These are phyloP conservation scores for Villa cingulata DNA, from an alignment of 2,888 invertebrate genomes.

Conservation along the genomic window DNA sequence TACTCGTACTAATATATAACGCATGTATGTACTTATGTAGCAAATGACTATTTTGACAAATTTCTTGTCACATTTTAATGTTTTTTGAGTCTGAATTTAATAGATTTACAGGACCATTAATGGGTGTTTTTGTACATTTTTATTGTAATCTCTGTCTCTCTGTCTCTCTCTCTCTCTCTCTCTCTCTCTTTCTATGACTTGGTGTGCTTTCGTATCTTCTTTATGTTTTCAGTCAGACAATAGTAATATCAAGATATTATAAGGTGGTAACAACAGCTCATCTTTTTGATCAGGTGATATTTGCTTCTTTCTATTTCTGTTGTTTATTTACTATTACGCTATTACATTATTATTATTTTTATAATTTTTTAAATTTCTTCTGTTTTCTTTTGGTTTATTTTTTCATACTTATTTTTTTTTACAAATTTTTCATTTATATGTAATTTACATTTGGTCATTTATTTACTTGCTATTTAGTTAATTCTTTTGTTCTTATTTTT, in stretches of 20 bases:
- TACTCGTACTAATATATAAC: too few relatives aligned
- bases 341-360: not conserved
- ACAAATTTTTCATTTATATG: not conserved
- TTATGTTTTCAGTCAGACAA: too few relatives aligned
- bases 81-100: not conserved
- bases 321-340: too few relatives aligned
- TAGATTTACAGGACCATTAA: not conserved
- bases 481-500: not conserved
- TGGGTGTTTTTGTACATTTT: not conserved
- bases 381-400: not conserved
- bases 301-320: too few relatives aligned
- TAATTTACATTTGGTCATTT: too few relatives aligned
- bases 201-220: too few relatives aligned
- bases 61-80: conserved; percentile 13
- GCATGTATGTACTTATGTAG: too few relatives aligned
- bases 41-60: conserved; percentile 10
- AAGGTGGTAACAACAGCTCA: not conserved
- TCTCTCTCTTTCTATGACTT: too few relatives aligned
- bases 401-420: not conserved
- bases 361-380: not conserved
- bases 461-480: not conserved
- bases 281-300: not conserved
- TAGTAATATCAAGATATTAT: not conserved
- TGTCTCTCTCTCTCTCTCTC: too few relatives aligned
- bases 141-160: too few relatives aligned